Conservation (phyloP, 2,113 vertebrate genomes). For the Formicarius rufipectus region DNA sequence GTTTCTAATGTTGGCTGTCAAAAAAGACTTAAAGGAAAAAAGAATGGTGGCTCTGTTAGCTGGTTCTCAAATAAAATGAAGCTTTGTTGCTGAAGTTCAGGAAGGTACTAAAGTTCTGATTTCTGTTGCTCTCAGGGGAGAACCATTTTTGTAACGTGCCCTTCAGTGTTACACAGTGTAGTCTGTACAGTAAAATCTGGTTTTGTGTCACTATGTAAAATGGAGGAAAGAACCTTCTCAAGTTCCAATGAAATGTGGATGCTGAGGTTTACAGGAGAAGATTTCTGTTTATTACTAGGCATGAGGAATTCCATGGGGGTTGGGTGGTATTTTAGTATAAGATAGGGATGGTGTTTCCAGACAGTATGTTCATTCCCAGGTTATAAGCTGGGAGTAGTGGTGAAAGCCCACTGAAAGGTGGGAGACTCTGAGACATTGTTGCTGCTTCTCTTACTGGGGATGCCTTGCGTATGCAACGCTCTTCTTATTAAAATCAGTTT, state of each 20-base stretch:
- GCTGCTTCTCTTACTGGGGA: background rate
- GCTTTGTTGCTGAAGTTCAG: background rate
- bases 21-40: background rate
- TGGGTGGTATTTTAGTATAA: background rate
- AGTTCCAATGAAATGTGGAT: background rate
- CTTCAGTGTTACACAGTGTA: background rate
- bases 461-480: background rate
- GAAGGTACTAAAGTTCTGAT: background rate
- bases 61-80: background rate
- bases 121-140: background rate
- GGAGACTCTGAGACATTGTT: background rate
- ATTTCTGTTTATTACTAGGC: background rate
- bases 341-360: background rate
- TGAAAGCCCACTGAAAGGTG: background rate
- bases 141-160: background rate
- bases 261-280: background rate
- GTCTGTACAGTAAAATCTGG: background rate
- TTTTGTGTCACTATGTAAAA: background rate
- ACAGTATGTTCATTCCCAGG: background rate
- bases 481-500: background rate
- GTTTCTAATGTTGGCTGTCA: background rate
- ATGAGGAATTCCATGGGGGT: background rate
- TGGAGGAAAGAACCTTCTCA: background rate
- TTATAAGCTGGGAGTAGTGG: background rate
- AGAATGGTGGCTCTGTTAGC: conserved; percentile 7